Evolutionary conservation across 2,797 vertebrate genomes (phyloP).

Genomic region (Acridotheres tristis): DNA sequence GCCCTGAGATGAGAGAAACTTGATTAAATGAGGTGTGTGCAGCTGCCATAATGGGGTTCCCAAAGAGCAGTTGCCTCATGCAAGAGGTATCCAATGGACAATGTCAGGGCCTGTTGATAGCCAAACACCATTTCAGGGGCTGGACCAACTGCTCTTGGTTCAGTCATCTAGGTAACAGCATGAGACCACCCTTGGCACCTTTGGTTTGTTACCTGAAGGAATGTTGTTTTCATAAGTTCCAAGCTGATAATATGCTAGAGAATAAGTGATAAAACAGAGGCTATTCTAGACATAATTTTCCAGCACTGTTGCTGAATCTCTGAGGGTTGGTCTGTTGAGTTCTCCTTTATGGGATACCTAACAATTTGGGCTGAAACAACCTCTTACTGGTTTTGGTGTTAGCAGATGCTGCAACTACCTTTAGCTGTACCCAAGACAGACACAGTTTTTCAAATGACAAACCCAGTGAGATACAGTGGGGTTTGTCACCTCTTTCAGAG

Average conservation of each 20-base stretch:
- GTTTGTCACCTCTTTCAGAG: background rate
- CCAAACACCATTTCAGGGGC: background rate
- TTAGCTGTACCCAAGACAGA: background rate
- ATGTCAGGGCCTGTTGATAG: fast-evolving
- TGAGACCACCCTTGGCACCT: background rate
- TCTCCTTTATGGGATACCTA: background rate
- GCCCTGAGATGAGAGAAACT: background rate
- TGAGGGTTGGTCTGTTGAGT: background rate
- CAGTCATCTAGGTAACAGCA: background rate
- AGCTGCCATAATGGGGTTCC: background rate
- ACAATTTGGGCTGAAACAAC: background rate
- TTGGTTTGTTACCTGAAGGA: background rate
- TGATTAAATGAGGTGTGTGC: background rate
- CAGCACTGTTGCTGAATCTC: background rate
- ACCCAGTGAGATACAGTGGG: background rate
- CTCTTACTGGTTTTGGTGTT: background rate
- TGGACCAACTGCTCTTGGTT: background rate
- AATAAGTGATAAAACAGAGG: background rate
- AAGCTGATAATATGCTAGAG: background rate
- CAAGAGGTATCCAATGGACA: background rate
- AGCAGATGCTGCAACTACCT: background rate
- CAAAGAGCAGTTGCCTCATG: background rate
- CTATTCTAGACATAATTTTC: background rate
- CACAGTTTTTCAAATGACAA: background rate
- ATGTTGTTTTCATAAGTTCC: fast-evolving